Evolutionary conservation across 2,888 invertebrate species (phyloP).

Genomic region (Branchellion lobata): DNA sequence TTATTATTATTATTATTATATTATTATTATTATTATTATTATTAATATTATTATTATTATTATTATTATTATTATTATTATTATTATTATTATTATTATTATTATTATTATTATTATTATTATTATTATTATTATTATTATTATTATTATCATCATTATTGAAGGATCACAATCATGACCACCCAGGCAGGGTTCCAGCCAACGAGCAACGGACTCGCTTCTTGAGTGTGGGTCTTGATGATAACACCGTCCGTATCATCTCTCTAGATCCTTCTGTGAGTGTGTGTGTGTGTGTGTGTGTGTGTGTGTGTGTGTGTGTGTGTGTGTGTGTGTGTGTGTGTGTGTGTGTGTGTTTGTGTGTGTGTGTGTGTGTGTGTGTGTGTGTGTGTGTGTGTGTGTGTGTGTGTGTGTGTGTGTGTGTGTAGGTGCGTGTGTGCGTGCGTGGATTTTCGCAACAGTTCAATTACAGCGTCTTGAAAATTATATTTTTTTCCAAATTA

Average conservation of each 20-base stretch:
- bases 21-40: too few species aligned
- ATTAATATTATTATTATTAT: too few species aligned
- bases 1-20: too few species aligned
- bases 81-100: too few species aligned
- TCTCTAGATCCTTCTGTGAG: conserved; percentile 87
- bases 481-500: too few species aligned
- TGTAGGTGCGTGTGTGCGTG: neutral
- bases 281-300: conserved; percentile 48
- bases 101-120: too few species aligned
- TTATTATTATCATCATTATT: too few species aligned
- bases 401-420: conserved; percentile 12
- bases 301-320: conserved; percentile 18
- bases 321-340: conserved; percentile 25
- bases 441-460: neutral
- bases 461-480: too few species aligned
- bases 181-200: conserved; percentile 86
- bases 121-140: too few species aligned
- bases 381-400: conserved; percentile 22
- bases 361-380: conserved; percentile 18
- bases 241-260: conserved; percentile 94
- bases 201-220: conserved; percentile 95
- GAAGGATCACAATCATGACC: conserved; percentile 71
- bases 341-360: conserved; percentile 23
- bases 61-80: too few species aligned
- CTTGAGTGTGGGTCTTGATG: conserved; percentile 89